These are phyloP conservation scores for Picus viridis DNA, from an alignment of 2,797 vertebrate genomes.

Conservation along the genomic window DNA sequence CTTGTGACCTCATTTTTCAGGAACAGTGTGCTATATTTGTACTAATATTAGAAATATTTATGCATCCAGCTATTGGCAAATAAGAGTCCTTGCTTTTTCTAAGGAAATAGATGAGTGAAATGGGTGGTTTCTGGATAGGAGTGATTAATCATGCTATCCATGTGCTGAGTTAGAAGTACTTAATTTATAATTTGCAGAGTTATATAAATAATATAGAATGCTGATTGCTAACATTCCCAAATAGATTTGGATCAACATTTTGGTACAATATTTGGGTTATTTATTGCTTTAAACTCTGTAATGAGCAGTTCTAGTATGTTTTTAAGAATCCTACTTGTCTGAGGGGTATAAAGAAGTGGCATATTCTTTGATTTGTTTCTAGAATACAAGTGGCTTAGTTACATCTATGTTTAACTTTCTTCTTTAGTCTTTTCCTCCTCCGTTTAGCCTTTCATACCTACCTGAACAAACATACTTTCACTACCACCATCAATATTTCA, in stretches of 20 bases:
- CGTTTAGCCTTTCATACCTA: constrained; percentile 1
- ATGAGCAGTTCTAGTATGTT: not conserved
- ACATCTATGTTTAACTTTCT: not conserved
- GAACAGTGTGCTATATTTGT: not conserved
- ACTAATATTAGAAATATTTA: not conserved
- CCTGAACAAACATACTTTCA: constrained; percentile 37
- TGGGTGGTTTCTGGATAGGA: not conserved
- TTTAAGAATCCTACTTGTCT: not conserved
- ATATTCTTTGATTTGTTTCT: not conserved
- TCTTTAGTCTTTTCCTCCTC: not conserved
- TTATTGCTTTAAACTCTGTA: not conserved
- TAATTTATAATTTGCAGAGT: not conserved
- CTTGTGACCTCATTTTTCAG: constrained; percentile 14
- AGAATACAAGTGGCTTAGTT: not conserved
- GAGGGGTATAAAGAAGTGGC: not conserved
- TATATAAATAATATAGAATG: not conserved
- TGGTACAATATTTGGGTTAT: not conserved
- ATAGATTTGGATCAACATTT: not conserved
- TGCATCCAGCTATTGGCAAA: not conserved
- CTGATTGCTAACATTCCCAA: not conserved
- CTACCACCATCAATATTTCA: constrained; percentile 51
- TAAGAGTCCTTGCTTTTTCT: not conserved
- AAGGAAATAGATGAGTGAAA: not conserved
- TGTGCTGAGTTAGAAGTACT: not conserved
- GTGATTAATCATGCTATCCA: not conserved